These are phyloP conservation scores for Sander lucioperca DNA, from an alignment of 2,113 vertebrate genomes.

Conservation along the genomic window DNA sequence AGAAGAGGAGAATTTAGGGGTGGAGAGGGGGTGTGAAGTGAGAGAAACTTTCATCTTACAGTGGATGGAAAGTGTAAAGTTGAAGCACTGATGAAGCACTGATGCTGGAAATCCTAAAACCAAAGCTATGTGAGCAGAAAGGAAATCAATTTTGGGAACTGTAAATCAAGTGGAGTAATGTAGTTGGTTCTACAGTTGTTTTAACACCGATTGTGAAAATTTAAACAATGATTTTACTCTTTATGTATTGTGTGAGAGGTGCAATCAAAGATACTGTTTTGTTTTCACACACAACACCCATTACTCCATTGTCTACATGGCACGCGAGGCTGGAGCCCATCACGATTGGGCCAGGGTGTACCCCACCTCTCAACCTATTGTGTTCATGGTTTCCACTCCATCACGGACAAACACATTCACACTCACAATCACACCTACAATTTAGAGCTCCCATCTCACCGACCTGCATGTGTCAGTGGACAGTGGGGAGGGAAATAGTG, in stretches of 20 bases:
- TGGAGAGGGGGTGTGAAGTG: no score
- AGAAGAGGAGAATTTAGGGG: no score
- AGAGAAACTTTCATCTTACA: no score
- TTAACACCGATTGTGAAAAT: background rate
- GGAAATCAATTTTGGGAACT: background rate
- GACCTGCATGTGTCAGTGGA: slow-evolving; percentile 34
- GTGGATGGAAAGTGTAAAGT: no score
- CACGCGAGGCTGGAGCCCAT: background rate
- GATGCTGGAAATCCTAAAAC: background rate
- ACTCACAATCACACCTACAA: slow-evolving; percentile 18
- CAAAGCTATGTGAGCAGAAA: slow-evolving; percentile 10
- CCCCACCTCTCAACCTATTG: slow-evolving; percentile 3
- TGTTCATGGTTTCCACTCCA: background rate
- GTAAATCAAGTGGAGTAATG: background rate
- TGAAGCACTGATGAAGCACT: no score
- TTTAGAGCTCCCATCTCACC: slow-evolving; percentile 25
- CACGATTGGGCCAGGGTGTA: background rate
- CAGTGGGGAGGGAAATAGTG: slow-evolving; percentile 7
- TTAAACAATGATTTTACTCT: background rate
- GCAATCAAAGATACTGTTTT: background rate
- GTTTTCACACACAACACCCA: background rate
- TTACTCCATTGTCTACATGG: background rate
- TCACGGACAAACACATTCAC: slow-evolving; percentile 3
- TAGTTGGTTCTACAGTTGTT: background rate
- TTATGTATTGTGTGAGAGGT: background rate